Base-by-base conservation (phyloP, 2,888 invertebrate genomes). In the Dryobota labecula region DNA sequence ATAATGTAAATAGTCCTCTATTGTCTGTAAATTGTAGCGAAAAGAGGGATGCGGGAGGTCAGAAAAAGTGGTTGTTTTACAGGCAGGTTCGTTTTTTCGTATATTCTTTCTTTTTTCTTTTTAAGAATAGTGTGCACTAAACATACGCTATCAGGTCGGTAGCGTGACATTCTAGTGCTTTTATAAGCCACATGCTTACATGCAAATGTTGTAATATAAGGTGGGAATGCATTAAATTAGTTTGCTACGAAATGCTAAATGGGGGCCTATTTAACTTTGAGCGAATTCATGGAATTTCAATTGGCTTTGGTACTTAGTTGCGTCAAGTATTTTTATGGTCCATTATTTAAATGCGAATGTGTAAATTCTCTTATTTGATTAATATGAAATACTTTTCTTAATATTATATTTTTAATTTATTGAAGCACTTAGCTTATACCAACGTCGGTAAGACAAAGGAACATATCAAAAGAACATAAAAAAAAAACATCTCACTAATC, bases 61-160 rank as follows among this genome's bases (percentile, higher is more conserved):
- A 47, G 27, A 4, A 2, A 60, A 45, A 61, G 5, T 75, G 71
- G 84, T 57, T n/a, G 33, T 33, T 2, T 47, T 60, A 70, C 61
- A 53, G 53, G 60, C 66, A 65, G 65, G 49, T 68, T 63, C 18
- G 51, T 69, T 73, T 69, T 77, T 69, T 54, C n/a, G 8, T 15
- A 8, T 60, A 27, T 45, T 11, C 0, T n/a, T n/a, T n/a, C n/a
- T 36, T 36, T 49, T 65, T 78, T 78, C 78, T 80, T 82, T 80
- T 58, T 20, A 51, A 60, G 56, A 70, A 74, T 73, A 62, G 68
- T 38, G 53, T 53, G 75, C 74, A 82, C 81, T 87, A 87, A 89
- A 89, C 84, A 84, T 89, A 76, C 82, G 78, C 79, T 88, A 87
- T 88, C 86, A 71, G 73, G 54, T 60, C 67, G 73, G 66, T 83